Evolutionary conservation across 1,140 invertebrate genomes (phyloP), one percentile per base, ranked within the genome.

Genomic region (Laupala kohalensis): DNA sequence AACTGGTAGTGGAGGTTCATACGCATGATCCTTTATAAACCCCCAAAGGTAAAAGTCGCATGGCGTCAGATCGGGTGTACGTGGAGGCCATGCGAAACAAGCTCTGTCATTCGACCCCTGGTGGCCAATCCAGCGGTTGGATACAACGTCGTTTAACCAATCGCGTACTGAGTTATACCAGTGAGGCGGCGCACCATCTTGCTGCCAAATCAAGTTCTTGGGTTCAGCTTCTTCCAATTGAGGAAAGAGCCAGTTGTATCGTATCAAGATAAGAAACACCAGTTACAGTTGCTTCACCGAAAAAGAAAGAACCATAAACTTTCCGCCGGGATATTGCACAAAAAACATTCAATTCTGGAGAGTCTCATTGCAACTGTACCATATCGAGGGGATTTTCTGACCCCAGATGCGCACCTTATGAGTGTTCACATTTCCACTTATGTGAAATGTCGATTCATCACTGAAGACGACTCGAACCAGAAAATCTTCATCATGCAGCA

Each of bases 161-260:
- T 74, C n/a, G 9, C 77, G 73, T 3, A 81, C 79, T 71, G 23
- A 65, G 15, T 53, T n/a, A 25, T 64, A 27, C 70, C 75, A 81
- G 76, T 83, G 80, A 24, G 77, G 73, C 37, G 78, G 79, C 30
- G 78, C 78, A 28, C 79, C 79, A 76, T 83, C 79, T 71, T 82
- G 79, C 67, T 82, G 78, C 71, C 79, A 82, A 53, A 69, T 69
- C 27, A 69, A 69, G 37, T 69, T 26, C 69, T 37, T 19, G 5
- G 28, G n/a, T 12, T 69, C 69, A 15, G n/a, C n/a, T n/a, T 30
- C 30, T 62, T 24, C 37, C 37, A 69, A 26, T 24, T 53, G 69
- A 37, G 69, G 69, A 13, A 69, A 30, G 29, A 53, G 69, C 69
- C 69, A 69, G 27, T 25, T 69, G 19, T 24, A 69, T 12, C 12